phyloP scores from a whole-genome alignment of 2,113 vertebrate species.

The Labrus mixtus region DNA sequence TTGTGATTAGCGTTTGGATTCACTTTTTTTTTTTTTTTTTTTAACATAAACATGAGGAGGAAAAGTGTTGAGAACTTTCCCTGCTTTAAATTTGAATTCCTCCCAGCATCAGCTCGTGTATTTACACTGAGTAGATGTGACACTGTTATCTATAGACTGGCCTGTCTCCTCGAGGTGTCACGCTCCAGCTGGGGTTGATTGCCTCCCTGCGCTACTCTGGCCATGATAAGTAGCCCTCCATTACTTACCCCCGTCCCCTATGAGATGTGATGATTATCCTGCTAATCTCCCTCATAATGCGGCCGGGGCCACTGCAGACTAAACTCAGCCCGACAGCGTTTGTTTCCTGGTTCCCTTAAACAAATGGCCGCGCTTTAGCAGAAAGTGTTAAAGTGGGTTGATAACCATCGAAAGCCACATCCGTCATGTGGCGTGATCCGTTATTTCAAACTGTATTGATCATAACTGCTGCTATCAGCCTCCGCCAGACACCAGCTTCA shows the following conservation, averaged over 20 bases:
- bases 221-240: conserved; percentile 37
- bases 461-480: neutral
- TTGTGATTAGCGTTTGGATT: neutral
- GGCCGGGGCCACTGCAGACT: conserved; percentile 9
- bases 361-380: neutral
- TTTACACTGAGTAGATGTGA: conserved; percentile 23
- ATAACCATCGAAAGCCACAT: conserved; percentile 16
- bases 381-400: neutral
- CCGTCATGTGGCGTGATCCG: neutral
- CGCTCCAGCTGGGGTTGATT: conserved; percentile 29
- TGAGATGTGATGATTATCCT: conserved; percentile 24
- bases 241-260: conserved; percentile 5
- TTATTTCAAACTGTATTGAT: conserved; percentile 27
- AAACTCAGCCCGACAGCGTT: neutral
- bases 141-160: conserved; percentile 43
- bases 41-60: neutral
- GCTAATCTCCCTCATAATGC: conserved; percentile 38
- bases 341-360: neutral
- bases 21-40: neutral
- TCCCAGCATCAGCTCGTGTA: neutral
- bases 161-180: conserved; percentile 47
- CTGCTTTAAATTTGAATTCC: conserved; percentile 12
- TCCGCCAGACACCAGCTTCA: neutral
- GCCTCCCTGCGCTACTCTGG: conserved; percentile 22
- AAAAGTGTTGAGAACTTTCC: conserved; percentile 9